Percentiles rank a stretch among this genome's conserved stretches.
Conservation (phyloP, 1,140 invertebrate species). For the Latrodectus geometricus region DNA sequence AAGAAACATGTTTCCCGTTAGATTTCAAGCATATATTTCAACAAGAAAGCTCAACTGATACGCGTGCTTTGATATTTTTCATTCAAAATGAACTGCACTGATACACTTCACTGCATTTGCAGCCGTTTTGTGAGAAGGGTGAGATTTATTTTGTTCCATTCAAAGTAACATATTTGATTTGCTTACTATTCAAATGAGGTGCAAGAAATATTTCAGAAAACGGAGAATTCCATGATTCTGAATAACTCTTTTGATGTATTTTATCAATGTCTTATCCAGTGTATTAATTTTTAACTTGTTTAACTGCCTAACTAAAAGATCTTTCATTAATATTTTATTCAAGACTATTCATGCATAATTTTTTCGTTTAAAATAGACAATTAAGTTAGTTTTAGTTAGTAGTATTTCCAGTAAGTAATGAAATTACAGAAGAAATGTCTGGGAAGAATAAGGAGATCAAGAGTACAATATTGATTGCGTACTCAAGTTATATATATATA, state of each 20-base stretch:
- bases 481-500: no score
- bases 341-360: not conserved
- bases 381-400: no score
- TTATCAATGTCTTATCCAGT: not conserved
- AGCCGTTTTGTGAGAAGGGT: not conserved
- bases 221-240: not conserved
- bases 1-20: slow-evolving; percentile 19
- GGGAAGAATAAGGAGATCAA: no score
- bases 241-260: not conserved
- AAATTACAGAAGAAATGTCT: no score
- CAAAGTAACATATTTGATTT: not conserved
- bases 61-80: not conserved
- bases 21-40: not conserved
- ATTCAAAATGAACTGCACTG: not conserved
- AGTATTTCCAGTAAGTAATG: no score
- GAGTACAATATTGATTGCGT: no score
- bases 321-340: not conserved
- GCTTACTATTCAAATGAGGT: not conserved
- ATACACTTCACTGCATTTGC: not conserved
- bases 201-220: not conserved
- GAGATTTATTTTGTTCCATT: slow-evolving; percentile 15
- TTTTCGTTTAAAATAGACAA: not conserved
- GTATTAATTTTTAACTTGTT: not conserved
- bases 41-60: not conserved
- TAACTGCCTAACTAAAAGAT: not conserved